Evolutionary conservation across 2,888 invertebrate genomes (phyloP), one percentile per base, ranked within the genome.

Genomic region (Prenolepis imparis): DNA sequence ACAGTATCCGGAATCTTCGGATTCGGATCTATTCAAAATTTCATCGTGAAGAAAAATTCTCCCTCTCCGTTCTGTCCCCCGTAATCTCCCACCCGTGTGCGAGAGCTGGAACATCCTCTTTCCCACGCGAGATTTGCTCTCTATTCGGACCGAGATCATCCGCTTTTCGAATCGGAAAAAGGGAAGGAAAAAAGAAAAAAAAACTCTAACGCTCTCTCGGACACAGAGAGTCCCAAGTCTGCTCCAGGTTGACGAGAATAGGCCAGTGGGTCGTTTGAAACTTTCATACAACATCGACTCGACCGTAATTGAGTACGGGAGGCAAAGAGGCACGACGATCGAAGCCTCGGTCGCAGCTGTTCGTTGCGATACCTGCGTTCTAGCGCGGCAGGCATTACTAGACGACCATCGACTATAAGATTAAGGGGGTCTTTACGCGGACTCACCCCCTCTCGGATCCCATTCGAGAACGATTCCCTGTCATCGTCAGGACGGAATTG

Each of bases 261-360:
- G 78, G 75, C 83, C 84, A 77, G 68, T 72, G 74, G 87, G 87
- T 84, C 87, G 78, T 78, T 83, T 91, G 86, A 92, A 92, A 91
- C 80, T 91, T 92, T 91, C 85, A 91, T 91, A 85, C 85, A 86
- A 88, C 90, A 90, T 91, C 91, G 90, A 91, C 85, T 88, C 86
- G 84, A 66, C 48, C 48, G 84, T 82, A 86, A 86, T 85, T 84
- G 84, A 86, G 48, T 73, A 86, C 57, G 74, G 82, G 68, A 85
- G 61, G 67, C 63, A 66, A 66, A 82, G 66, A 84, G 72, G 78
- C 73, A 66, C 41, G 80, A 68, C 85, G 84, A 91, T 87, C 87
- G 89, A 91, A 41, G 78, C 86, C 88, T 89, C 84, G 91, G 87
- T 87, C 88, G 82, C 89, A 88, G 84, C 87, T 88, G 89, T 84